These are phyloP conservation scores for Lypha dubia DNA, from an alignment of 2,888 invertebrate genomes.

Conservation along the genomic window DNA sequence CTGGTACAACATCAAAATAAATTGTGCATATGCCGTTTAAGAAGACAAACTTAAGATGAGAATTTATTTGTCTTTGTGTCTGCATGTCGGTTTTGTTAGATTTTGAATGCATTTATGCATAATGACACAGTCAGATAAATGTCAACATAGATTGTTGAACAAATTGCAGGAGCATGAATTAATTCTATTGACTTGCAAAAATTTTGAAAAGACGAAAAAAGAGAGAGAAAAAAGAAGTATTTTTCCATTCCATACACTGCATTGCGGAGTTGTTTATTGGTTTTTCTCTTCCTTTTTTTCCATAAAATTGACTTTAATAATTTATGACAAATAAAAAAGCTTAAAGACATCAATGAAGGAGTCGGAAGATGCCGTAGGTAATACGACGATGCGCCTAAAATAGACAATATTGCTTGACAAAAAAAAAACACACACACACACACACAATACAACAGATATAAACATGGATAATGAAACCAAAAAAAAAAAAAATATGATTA, in stretches of 20 bases:
- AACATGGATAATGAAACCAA: conserved; percentile 29
- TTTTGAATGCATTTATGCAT: conserved; percentile 60
- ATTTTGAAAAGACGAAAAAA: conserved; percentile 10
- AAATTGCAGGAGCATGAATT: conserved; percentile 70
- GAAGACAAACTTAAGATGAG: conserved; percentile 51
- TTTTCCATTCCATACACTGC: conserved; percentile 17
- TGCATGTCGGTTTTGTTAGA: conserved; percentile 53
- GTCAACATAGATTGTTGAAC: conserved; percentile 68
- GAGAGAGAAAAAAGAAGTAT: neutral
- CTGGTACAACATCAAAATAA: conserved; percentile 16
- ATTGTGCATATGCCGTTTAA: conserved; percentile 50
- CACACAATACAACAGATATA: conserved; percentile 14
- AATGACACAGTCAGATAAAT: conserved; percentile 71
- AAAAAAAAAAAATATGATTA: conserved; percentile 55
- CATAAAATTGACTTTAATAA: conserved; percentile 52
- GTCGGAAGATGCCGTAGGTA: conserved; percentile 2
- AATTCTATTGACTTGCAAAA: conserved; percentile 71
- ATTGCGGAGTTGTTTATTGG: conserved; percentile 11
- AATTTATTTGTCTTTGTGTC: conserved; percentile 54
- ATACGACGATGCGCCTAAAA: neutral
- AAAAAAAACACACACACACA: neutral
- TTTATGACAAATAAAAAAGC: conserved; percentile 63
- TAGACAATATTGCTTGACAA: conserved; percentile 27
- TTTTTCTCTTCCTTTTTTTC: neutral
- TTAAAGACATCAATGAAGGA: conserved; percentile 34